These are phyloP conservation scores for Stichopus chloronotus DNA, from an alignment of 35 echinoderm and acorn worm genomes.

Conservation along the genomic window DNA sequence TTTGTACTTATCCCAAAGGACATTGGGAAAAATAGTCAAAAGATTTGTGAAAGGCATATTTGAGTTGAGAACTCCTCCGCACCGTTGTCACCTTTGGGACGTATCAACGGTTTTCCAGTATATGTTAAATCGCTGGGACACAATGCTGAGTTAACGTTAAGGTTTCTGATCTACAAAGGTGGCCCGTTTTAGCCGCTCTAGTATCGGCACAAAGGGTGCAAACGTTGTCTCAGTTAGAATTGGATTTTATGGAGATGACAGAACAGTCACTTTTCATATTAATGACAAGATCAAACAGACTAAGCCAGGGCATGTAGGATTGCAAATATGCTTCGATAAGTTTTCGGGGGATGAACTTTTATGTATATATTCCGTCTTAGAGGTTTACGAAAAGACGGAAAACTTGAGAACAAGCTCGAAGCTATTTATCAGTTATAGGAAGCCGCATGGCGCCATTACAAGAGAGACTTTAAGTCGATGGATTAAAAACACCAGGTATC, in stretches of 20 bases:
- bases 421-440: not conserved
- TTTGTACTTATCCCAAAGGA: too few species aligned
- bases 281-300: not conserved
- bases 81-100: constrained; percentile 8
- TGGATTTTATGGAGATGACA: not conserved
- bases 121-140: not conserved
- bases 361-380: not conserved
- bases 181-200: not conserved
- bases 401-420: not conserved
- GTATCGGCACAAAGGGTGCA: too few species aligned
- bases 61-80: too few species aligned
- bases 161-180: not conserved
- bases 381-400: not conserved
- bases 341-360: not conserved
- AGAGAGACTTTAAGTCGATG: constrained; percentile 8
- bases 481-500: constrained; percentile 18
- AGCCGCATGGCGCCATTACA: not conserved
- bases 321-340: not conserved
- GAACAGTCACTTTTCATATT: too few species aligned
- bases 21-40: not conserved
- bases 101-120: not conserved
- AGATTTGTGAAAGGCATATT: too few species aligned
- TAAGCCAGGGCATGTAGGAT: not conserved
- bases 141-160: not conserved
- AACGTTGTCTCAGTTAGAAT: not conserved